Percentiles rank a stretch among this genome's conserved stretches.
Conservation (phyloP, 92 coral and sea anemone species). For the Hydrozoanthus gracilis region DNA sequence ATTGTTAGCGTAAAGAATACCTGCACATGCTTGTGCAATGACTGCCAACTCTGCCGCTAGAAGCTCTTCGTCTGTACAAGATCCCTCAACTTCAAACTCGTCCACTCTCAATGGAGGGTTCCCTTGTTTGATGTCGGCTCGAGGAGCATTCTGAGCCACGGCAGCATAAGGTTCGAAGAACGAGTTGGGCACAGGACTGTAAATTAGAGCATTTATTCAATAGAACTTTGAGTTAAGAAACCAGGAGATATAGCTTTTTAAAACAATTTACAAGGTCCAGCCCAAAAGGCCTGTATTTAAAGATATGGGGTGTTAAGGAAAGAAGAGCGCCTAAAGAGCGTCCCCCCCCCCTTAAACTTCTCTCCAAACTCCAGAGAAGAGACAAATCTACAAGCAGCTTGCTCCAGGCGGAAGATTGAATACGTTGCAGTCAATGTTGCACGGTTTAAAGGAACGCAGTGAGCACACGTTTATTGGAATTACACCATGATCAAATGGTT, state of each 20-base stretch:
- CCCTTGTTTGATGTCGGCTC: not conserved
- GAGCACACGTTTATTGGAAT: no score
- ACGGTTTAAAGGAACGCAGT: no score
- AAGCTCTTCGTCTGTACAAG: constrained; percentile 49
- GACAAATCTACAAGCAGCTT: no score
- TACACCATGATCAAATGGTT: no score
- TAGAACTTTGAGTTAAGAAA: not conserved
- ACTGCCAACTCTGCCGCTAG: constrained; percentile 26
- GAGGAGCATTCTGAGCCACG: constrained; percentile 4
- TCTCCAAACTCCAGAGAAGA: no score
- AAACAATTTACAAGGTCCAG: not conserved
- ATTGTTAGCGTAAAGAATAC: not conserved
- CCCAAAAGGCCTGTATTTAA: not conserved
- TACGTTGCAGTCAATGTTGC: no score
- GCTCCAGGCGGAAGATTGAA: no score
- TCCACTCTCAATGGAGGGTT: not conserved
- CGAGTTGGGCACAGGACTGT: constrained; percentile 88
- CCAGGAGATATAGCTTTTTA: not conserved
- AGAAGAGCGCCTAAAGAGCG: no score
- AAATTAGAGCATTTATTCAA: not conserved
- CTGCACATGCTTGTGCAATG: not conserved
- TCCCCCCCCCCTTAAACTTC: no score
- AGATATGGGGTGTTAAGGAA: not conserved
- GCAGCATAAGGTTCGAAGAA: constrained; percentile 68
- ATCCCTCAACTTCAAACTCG: not conserved